Base-by-base conservation (phyloP, 35 echinoderm and acorn worm genomes). In the Patiria miniata region DNA sequence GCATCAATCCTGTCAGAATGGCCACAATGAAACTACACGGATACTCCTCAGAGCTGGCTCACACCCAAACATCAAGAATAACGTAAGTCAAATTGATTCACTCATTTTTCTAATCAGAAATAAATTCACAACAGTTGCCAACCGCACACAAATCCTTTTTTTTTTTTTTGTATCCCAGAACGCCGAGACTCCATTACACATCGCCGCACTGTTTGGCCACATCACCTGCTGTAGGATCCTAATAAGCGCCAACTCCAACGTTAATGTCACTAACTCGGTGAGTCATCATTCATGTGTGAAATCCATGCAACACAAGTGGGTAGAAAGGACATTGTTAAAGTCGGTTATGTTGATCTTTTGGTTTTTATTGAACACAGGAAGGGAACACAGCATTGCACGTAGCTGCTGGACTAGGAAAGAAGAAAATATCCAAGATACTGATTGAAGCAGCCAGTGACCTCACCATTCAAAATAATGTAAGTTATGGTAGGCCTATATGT, bases 381-480 rank as follows among this genome's bases (percentile, higher is more conserved):
- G 96, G 96, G 40, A 99, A 99, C 87, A 99, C 96, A 68, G 81
- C 96, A 8, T 83, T 99, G 7, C 96, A 99, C 54, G 82, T 99
- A 1, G 89, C 93, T 61, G 89, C 96, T 40, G 89, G 96, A 33
- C 87, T 99, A 3, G 90, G 90, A 2, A 99, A 99, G 68, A 81
- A 90, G 87, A 99, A 99, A 78, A 94, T 99, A 7, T 83, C 90
- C 28, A 86, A 76, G 80, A 59, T 99, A n/a, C 87, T 99, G 9
- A 61, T 94, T 7, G 96, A 99, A 38, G 77, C 93, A 19, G 79
- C 86, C 28, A 94, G 89, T 87, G 85, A 93, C 21, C 84, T 90
- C 15, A 89, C 84, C 39, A 23, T 94, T 18, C 77, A 87, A 30
- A 99, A 99, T 38, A 95, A 90, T 80, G 95, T 93, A 91, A 80